Base-by-base conservation (phyloP, 2,113 vertebrate species). In the Erpornis zantholeuca region DNA sequence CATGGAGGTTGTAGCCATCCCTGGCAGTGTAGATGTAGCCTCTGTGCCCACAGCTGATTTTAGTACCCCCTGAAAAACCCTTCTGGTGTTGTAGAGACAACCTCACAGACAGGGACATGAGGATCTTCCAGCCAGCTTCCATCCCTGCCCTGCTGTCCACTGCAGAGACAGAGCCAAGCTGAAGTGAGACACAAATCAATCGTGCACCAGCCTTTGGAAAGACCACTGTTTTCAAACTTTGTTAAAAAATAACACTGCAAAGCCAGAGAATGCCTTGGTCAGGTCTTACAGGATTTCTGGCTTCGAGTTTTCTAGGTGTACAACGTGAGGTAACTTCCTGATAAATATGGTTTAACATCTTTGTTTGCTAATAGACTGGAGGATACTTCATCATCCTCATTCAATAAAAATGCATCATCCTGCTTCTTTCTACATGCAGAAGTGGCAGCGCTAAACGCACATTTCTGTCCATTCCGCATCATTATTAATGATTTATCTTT, bases 401-500 rank as follows among this genome's bases (percentile, higher is more conserved):
- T 89, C 82, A 79, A 82, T 79, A 86, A 92, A 89, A 95, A 84
- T 86, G 76, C 31, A 79, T 82, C 88, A 86, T 21, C 20, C 40
- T 79, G 22, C 85, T 80, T 78, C 64, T 92, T 92, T 92, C 71
- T 60, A 31, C 8, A 10, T 66, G 83, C 60, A 69, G 59, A 97
- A 78, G 23, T 88, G 69, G 44, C 87, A 91, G 83, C 68, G 40
- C 65, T 82, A 91, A 82, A 72, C 84, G 83, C 83, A 92, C 50
- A 60, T 87, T 95, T 92, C 93, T 96, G 73, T 40, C 77, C 61
- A 92, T 84, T 92, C 65, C 82, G 49, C 65, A 82, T 54, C 83
- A 61, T 82, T 89, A 72, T 89, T 91, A 91, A 94, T 91, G 86
- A 92, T 95, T 96, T 92, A 95, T 95, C 89, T 85, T 45, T 95